A percentile compares a stretch with the other conserved stretches of the same genome.
Conservation (phyloP, 2,888 invertebrate genomes). For the Nipponacmea schrenckii region DNA sequence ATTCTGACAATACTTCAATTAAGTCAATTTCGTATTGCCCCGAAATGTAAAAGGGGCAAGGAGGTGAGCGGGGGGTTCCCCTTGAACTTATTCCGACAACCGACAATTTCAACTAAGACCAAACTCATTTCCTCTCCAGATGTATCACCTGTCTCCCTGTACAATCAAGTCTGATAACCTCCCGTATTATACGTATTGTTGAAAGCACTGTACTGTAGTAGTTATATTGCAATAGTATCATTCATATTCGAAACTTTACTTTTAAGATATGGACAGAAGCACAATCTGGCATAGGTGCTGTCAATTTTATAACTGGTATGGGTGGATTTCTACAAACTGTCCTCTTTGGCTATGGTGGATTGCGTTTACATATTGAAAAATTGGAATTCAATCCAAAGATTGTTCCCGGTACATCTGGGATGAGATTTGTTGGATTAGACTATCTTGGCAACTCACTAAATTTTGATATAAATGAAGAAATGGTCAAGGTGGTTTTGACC, state of each 20-base stretch:
- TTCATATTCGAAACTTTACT: too few species aligned
- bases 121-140: too few species aligned
- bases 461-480: slow-evolving; percentile 7
- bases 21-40: too few species aligned
- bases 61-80: too few species aligned
- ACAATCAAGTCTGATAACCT: too few species aligned
- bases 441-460: slow-evolving; percentile 23
- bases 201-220: too few species aligned
- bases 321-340: slow-evolving; percentile 66
- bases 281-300: slow-evolving; percentile 50
- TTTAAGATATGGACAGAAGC: slow-evolving; percentile 66
- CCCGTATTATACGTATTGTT: neutral
- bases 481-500: neutral
- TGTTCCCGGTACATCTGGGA: slow-evolving; percentile 41
- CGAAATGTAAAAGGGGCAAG: too few species aligned
- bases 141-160: too few species aligned
- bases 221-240: too few species aligned
- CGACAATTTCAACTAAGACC: too few species aligned
- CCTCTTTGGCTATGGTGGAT: slow-evolving; percentile 63
- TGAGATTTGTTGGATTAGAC: slow-evolving; percentile 18
- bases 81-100: too few species aligned
- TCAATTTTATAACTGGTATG: slow-evolving; percentile 67
- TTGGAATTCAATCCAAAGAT: slow-evolving; percentile 40
- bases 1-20: too few species aligned
- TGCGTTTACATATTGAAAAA: slow-evolving; percentile 42